Evolutionary conservation across 2,888 invertebrate genomes (phyloP).

Genomic region (Troglohyphantes excavatus): DNA sequence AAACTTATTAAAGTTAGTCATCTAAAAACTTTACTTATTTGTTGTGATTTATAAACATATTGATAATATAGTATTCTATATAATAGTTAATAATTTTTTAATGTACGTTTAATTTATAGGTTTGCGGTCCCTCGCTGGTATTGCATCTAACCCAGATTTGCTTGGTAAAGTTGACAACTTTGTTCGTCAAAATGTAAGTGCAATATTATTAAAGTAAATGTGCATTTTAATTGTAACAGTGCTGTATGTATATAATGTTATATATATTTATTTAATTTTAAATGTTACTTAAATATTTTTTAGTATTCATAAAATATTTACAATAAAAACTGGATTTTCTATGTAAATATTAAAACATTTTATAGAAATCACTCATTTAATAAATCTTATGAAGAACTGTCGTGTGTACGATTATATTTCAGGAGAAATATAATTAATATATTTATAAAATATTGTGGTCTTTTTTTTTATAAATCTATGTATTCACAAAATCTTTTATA

Average conservation of each 20-base stretch:
- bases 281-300: too few relatives aligned
- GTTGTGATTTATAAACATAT: not conserved
- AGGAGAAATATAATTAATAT: too few relatives aligned
- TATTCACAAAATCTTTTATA: too few relatives aligned
- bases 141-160: slow-evolving; percentile 85
- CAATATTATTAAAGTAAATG: not conserved
- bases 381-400: too few relatives aligned
- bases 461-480: too few relatives aligned
- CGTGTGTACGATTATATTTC: too few relatives aligned
- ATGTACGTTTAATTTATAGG: slow-evolving; percentile 81
- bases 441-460: too few relatives aligned
- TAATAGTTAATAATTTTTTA: not conserved
- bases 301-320: too few relatives aligned
- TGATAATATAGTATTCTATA: not conserved
- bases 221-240: not conserved
- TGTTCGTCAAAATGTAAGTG: slow-evolving; percentile 87
- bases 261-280: not conserved
- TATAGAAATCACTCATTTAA: too few relatives aligned
- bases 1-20: not conserved
- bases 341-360: too few relatives aligned
- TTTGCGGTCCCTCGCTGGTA: slow-evolving; percentile 85
- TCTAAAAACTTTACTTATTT: not conserved
- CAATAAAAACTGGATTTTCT: too few relatives aligned
- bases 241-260: too few relatives aligned
- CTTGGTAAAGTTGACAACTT: slow-evolving; percentile 87